Percentiles rank a stretch among this genome's conserved stretches.
Evolutionary conservation across 2,113 vertebrate species (phyloP).

Genomic region (Cynopterus brachyotis): DNA sequence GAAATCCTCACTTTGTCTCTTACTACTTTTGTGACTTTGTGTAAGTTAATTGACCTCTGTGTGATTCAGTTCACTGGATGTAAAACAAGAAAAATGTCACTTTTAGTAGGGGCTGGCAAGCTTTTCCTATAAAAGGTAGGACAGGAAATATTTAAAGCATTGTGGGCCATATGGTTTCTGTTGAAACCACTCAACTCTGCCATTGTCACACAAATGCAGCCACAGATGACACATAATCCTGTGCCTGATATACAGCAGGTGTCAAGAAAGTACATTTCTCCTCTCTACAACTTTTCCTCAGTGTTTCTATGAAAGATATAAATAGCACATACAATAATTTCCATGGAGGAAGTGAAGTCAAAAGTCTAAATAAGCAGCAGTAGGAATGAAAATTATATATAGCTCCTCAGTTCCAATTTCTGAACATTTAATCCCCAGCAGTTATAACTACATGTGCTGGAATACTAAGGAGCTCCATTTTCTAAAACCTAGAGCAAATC

Average conservation of each 20-base stretch:
- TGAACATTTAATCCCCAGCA: neutral
- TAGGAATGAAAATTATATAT: neutral
- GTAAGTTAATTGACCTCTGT: neutral
- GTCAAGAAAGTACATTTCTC: neutral
- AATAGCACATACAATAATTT: neutral
- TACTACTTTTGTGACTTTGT: neutral
- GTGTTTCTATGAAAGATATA: neutral
- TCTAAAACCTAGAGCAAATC: neutral
- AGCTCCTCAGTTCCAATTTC: neutral
- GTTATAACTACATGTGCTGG: neutral
- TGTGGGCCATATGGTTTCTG: neutral
- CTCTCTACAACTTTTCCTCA: neutral
- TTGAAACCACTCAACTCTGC: neutral
- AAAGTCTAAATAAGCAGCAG: neutral
- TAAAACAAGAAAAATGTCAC: neutral
- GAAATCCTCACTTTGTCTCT: neutral
- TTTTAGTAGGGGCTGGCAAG: neutral
- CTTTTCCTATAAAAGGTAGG: neutral
- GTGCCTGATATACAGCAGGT: neutral
- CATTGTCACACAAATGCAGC: neutral
- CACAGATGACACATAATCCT: neutral
- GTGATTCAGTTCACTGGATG: neutral
- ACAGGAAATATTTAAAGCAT: neutral
- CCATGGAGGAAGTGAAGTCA: neutral
- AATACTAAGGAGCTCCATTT: neutral